Percentiles rank a stretch among this genome's conserved stretches.
These are phyloP conservation scores for Brachyopa scutellaris DNA, from an alignment of 2,888 invertebrate genomes.

Conservation along the genomic window DNA sequence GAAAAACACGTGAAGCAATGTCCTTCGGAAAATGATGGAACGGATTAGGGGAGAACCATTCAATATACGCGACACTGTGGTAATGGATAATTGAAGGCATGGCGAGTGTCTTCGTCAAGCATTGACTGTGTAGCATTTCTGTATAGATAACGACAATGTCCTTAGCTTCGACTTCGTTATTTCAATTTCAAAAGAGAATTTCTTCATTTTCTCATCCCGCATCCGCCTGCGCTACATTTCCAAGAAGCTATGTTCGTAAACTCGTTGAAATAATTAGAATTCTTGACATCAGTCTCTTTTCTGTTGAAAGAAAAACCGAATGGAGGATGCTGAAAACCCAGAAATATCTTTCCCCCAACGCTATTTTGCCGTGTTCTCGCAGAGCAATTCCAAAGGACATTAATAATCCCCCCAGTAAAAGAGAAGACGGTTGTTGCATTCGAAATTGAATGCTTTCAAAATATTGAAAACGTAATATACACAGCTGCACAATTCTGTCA, in stretches of 20 bases:
- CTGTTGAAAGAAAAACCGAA: too few species aligned
- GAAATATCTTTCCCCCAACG: not conserved
- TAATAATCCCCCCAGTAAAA: conserved; percentile 51
- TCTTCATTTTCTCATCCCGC: not conserved
- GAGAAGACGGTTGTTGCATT: conserved; percentile 58
- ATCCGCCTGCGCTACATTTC: not conserved
- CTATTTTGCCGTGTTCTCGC: conserved; percentile 1
- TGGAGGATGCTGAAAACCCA: not conserved
- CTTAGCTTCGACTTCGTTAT: conserved; percentile 24
- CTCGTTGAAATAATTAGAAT: conserved; percentile 63
- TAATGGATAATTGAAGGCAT: not conserved
- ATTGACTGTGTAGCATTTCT: conserved; percentile 21
- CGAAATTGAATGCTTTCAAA: conserved; percentile 66
- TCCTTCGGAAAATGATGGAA: conserved; percentile 13
- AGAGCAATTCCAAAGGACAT: conserved; percentile 58
- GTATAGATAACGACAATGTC: conserved; percentile 7
- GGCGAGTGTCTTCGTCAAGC: not conserved
- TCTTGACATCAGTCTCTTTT: conserved; percentile 55
- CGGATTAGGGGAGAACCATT: not conserved
- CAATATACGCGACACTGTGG: conserved; percentile 9
- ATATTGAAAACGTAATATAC: conserved; percentile 62
- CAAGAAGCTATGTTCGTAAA: conserved; percentile 16
- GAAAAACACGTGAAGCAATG: not conserved
- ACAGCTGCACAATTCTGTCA: conserved; percentile 29
- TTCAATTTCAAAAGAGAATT: conserved; percentile 39